These are phyloP conservation scores for Drosophila meridiana DNA, from an alignment of 2,888 invertebrate species.

Conservation along the genomic window DNA sequence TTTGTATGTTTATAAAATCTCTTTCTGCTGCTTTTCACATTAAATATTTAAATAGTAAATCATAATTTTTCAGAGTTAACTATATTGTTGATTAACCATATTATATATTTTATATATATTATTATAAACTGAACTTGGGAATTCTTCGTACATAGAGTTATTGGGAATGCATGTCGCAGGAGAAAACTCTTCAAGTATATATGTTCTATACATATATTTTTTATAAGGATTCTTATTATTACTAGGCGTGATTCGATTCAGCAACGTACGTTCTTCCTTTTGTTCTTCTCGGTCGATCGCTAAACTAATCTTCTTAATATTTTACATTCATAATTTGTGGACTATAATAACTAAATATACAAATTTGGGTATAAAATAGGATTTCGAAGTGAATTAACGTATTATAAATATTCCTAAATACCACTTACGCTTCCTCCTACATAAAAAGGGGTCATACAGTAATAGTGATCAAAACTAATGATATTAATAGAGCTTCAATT, in stretches of 20 bases:
- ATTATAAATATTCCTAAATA: not conserved
- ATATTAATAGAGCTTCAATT: too few relatives aligned
- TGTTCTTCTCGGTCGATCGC: not conserved
- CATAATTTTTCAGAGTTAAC: not conserved
- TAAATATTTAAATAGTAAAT: not conserved
- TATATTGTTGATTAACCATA: not conserved
- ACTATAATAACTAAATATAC: not conserved
- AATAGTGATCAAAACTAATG: too few relatives aligned
- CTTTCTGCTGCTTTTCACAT: not conserved
- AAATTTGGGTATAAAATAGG: not conserved
- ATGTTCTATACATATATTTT: not conserved
- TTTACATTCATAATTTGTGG: not conserved
- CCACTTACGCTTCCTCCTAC: too few relatives aligned
- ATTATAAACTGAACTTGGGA: not conserved
- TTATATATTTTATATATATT: not conserved
- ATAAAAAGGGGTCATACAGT: too few relatives aligned
- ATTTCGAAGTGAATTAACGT: not conserved
- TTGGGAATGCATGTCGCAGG: too few relatives aligned
- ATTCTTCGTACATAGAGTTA: too few relatives aligned
- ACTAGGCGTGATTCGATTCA: not conserved
- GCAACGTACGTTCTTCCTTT: too few relatives aligned
- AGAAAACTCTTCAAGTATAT: too few relatives aligned
- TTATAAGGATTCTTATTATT: not conserved
- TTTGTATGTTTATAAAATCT: not conserved
- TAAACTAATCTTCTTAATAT: not conserved